Evolutionary conservation across 2,888 invertebrate genomes (phyloP), one percentile per base, ranked within the genome.

Genomic region (Noctua pronuba): DNA sequence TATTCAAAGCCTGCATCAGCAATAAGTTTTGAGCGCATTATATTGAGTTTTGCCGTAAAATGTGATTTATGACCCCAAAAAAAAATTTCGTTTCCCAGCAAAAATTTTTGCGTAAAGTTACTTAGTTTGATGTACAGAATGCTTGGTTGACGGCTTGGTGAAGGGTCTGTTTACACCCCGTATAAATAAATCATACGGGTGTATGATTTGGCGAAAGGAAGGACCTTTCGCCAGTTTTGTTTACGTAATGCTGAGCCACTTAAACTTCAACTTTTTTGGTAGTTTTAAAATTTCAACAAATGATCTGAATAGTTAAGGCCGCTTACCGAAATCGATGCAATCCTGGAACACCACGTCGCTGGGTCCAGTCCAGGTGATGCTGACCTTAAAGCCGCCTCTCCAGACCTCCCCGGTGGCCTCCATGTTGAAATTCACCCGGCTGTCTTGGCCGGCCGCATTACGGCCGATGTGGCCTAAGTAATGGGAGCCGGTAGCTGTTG

Each of bases 281-380:
- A n/a, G 55, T 55, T 55, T 55, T 55, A 55, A n/a, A 55, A n/a
- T 4, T 73, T 16, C 21, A 18, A n/a, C 7, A 46, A 28, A 35
- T 10, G 7, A 28, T 7, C 16, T 41, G 21, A 49, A 46, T 31
- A 64, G 28, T 8, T 28, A 18, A 52, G n/a, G 10, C 0, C 31
- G 10, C 92, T 93, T 88, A 94, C 95, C 95, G 78, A 97, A 95
- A 77, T 95, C 92, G 69, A 95, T 95, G 87, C 97, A 97, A 90
- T 97, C 97, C 81, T 95, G 94, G 71, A 96, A 96, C 8, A 95
- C 91, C 2, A 87, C 86, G 69, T 96, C 95, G 24, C 91, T 90
- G 13, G 96, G 96, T 2, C 96, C 96, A 24, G 95, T 94, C 96
- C 96, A 96, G 60, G 87, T 71, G 62, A 96, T 86, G 41, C 92